phyloP scores from a whole-genome alignment of 2,888 invertebrate genomes.

The Dioctria linearis region DNA sequence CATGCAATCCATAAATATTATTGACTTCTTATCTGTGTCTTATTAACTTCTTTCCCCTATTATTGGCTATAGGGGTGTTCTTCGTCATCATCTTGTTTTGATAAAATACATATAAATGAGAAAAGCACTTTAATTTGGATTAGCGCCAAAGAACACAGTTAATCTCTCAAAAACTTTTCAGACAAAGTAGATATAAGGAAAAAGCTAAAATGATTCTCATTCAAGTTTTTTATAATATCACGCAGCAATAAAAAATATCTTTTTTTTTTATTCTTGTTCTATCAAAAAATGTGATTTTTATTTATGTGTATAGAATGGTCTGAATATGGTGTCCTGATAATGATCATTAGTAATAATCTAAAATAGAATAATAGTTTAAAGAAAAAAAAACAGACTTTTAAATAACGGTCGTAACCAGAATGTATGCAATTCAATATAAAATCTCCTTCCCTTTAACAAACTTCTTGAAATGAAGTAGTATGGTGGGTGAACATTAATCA shows the following conservation, averaged over 20 bases:
- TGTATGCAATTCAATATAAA: too few species aligned
- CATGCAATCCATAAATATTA: slow-evolving; percentile 28
- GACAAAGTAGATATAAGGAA: slow-evolving; percentile 39
- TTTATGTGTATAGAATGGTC: not conserved
- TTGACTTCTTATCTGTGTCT: slow-evolving; percentile 22
- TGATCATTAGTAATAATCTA: not conserved
- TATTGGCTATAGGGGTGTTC: not conserved
- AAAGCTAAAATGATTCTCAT: slow-evolving; percentile 32
- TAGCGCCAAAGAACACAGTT: slow-evolving; percentile 26
- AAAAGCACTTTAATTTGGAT: slow-evolving; percentile 45
- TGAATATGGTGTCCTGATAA: too few species aligned
- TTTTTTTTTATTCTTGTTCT: too few species aligned
- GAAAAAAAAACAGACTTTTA: too few species aligned
- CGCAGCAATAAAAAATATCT: slow-evolving; percentile 18
- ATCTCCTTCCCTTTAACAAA: too few species aligned
- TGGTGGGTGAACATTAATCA: too few species aligned
- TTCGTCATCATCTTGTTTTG: not conserved
- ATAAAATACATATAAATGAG: not conserved
- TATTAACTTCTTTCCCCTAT: slow-evolving; percentile 15
- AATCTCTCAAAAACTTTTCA: slow-evolving; percentile 46
- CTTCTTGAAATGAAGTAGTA: too few species aligned
- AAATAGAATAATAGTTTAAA: not conserved
- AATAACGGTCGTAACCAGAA: too few species aligned
- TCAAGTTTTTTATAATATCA: slow-evolving; percentile 8
- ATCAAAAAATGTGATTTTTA: too few species aligned